Evolutionary conservation across 2,797 vertebrate species (phyloP).

Genomic region (Eremophila alpestris): DNA sequence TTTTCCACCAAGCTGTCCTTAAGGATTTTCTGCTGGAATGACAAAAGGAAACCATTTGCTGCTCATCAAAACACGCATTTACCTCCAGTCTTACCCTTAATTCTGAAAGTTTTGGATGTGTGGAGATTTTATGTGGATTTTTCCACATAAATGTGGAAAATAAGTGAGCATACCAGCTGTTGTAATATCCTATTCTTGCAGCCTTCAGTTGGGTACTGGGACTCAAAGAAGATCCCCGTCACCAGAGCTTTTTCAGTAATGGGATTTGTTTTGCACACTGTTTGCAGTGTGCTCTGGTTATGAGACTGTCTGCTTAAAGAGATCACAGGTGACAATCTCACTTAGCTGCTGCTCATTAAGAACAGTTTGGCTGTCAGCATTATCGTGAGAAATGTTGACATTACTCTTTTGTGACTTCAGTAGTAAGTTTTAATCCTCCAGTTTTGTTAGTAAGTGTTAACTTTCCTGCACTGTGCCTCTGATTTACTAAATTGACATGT

Average conservation of each 20-base stretch:
- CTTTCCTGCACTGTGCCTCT: slow-evolving; percentile 27
- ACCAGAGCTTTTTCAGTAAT: not conserved
- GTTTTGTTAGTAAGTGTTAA: slow-evolving; percentile 41
- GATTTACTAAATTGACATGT: not conserved
- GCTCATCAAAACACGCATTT: not conserved
- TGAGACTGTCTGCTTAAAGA: slow-evolving; percentile 49
- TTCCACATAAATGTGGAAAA: not conserved
- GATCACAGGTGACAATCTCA: slow-evolving; percentile 4
- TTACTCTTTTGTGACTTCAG: slow-evolving; percentile 61
- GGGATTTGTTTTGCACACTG: not conserved
- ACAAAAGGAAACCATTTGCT: not conserved
- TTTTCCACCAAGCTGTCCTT: not conserved
- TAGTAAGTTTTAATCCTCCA: slow-evolving; percentile 61
- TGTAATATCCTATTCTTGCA: not conserved
- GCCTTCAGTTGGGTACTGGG: not conserved
- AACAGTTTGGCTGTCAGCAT: slow-evolving; percentile 62
- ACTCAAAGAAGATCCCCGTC: not conserved
- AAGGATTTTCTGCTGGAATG: not conserved
- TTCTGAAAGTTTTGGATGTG: not conserved
- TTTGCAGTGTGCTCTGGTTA: not conserved
- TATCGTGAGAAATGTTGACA: slow-evolving; percentile 55
- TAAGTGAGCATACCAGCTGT: not conserved
- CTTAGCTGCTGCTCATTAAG: slow-evolving; percentile 19
- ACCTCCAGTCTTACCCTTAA: not conserved
- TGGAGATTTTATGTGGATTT: not conserved